Conservation (phyloP, 1,140 invertebrate species). For the Gryon sp. region DNA sequence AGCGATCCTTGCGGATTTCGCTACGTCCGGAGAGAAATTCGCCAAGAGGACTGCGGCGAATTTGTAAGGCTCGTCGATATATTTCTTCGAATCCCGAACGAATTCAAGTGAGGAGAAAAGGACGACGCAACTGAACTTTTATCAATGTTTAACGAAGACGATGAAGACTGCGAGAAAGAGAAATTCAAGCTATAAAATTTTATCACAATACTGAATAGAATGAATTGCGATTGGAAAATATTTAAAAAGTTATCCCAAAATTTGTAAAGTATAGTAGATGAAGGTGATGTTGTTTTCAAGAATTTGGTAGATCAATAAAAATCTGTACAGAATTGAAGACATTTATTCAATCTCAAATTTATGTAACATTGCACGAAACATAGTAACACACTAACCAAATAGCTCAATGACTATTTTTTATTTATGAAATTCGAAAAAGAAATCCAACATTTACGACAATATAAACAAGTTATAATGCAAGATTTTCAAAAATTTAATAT, state of each 20-base stretch:
- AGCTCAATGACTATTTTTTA: no score
- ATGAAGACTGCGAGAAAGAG: conserved; percentile 51
- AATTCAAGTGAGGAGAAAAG: conserved; percentile 56
- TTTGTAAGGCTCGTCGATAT: conserved; percentile 66
- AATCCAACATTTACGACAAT: no score
- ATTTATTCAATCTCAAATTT: no score
- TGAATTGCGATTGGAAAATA: conserved; percentile 61
- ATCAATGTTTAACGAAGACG: conserved; percentile 58
- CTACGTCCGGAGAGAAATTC: conserved; percentile 56
- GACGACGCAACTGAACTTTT: conserved; percentile 39
- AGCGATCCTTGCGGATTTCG: conserved; percentile 71
- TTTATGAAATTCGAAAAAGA: no score
- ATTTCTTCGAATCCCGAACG: conserved; percentile 65
- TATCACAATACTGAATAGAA: conserved; percentile 57
- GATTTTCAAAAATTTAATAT: no score
- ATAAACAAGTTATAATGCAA: no score
- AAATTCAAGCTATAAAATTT: conserved; percentile 60
- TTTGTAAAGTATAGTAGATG: neutral
- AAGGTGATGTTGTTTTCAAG: neutral
- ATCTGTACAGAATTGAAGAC: no score
- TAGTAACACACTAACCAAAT: no score
- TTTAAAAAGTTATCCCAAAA: conserved; percentile 38
- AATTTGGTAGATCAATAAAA: neutral
- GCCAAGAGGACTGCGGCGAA: conserved; percentile 49
- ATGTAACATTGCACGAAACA: no score